A percentile compares a stretch with the other conserved stretches of the same genome.
Conservation (phyloP, 2,113 vertebrate species). For the Bufo bufo region DNA sequence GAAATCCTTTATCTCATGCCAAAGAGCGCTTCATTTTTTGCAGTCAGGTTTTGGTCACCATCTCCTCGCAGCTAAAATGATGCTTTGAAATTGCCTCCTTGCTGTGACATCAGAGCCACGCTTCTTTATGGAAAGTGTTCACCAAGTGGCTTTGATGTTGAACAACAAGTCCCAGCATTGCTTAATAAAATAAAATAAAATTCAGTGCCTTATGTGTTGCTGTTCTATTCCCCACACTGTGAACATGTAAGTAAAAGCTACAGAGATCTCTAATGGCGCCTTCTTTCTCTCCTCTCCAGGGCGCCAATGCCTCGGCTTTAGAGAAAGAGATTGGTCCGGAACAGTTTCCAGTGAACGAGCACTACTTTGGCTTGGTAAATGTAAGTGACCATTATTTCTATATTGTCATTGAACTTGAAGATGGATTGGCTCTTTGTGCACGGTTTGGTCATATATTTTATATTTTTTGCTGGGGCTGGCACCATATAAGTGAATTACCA, state of each 20-base stretch:
- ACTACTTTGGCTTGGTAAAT: slow-evolving; percentile 86
- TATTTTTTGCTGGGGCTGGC: too few relatives aligned
- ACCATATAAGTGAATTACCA: too few relatives aligned
- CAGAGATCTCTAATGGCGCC: neutral
- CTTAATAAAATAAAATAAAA: neutral
- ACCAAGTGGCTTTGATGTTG: neutral
- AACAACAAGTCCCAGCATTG: neutral
- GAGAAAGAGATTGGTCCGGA: slow-evolving; percentile 89
- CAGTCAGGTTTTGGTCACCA: neutral
- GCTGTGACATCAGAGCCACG: neutral
- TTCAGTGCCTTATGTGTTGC: too few relatives aligned
- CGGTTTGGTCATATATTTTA: too few relatives aligned
- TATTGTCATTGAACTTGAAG: neutral
- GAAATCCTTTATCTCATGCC: neutral
- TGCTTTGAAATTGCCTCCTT: slow-evolving; percentile 8
- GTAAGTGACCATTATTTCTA: slow-evolving; percentile 70
- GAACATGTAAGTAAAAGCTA: neutral
- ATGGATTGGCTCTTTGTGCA: too few relatives aligned
- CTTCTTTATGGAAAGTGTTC: neutral
- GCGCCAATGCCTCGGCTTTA: slow-evolving; percentile 88
- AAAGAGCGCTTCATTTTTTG: slow-evolving; percentile 5
- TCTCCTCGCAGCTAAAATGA: slow-evolving; percentile 9
- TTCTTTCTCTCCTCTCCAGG: slow-evolving; percentile 67
- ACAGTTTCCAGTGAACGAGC: slow-evolving; percentile 85
- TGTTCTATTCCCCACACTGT: too few relatives aligned